These are phyloP conservation scores for Myopa testacea DNA, from an alignment of 2,888 invertebrate species.

Conservation along the genomic window DNA sequence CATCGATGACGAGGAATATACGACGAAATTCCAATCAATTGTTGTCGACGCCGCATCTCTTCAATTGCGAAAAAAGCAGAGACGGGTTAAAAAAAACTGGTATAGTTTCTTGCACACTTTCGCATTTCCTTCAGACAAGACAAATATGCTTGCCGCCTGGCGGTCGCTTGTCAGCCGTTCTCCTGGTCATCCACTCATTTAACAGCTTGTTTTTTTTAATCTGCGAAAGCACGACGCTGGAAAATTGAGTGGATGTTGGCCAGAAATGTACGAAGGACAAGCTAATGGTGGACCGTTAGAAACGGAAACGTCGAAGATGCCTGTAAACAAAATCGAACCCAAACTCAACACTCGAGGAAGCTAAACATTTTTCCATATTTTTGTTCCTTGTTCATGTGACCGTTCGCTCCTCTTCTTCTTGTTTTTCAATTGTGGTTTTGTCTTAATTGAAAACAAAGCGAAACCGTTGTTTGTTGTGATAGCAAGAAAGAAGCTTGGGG, in stretches of 20 bases:
- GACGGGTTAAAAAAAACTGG: neutral
- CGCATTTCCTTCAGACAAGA: conserved; percentile 2
- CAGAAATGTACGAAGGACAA: conserved; percentile 49
- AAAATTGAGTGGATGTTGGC: conserved; percentile 59
- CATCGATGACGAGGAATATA: conserved; percentile 44
- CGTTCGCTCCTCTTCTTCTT: neutral
- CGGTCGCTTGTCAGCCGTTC: neutral
- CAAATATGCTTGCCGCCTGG: conserved; percentile 1
- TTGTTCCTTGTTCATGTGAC: conserved; percentile 25
- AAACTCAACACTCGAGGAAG: too few relatives aligned
- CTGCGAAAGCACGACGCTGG: conserved; percentile 46
- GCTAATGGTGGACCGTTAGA: conserved; percentile 45
- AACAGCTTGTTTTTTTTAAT: conserved; percentile 19
- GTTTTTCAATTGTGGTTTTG: conserved; percentile 55
- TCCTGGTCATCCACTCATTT: conserved; percentile 50
- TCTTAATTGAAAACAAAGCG: conserved; percentile 56
- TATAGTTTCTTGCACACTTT: conserved; percentile 7
- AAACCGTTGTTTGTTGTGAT: conserved; percentile 58
- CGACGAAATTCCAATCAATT: conserved; percentile 62
- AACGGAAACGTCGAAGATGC: conserved; percentile 60
- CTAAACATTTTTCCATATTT: conserved; percentile 1
- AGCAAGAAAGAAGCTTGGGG: conserved; percentile 58
- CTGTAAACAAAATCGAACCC: conserved; percentile 41
- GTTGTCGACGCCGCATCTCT: conserved; percentile 42
- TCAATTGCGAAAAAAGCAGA: neutral